Base-by-base conservation (phyloP, 2,797 vertebrate genomes). In the Microhierax caerulescens region DNA sequence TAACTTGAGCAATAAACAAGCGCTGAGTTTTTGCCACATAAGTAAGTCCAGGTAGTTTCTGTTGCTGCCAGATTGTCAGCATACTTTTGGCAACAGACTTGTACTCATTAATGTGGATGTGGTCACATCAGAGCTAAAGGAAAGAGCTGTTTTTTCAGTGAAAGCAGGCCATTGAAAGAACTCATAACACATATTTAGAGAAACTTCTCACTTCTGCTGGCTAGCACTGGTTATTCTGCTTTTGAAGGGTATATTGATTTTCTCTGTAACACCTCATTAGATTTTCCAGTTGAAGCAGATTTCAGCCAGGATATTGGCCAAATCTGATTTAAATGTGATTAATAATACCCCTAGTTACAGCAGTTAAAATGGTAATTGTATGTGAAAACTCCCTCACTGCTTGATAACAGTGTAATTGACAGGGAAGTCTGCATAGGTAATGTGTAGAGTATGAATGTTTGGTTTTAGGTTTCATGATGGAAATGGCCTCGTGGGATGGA, bases 401-500 rank as follows among this genome's bases (percentile, higher is more conserved):
- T 41, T 73, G 50, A 4, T 56, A n/a, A 10, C 1, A 6, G 23
- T 87, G 45, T 81, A 25, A 53, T 28, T 74, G 48, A 54, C 4
- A 5, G 37, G 20, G 50, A 60, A 43, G 25, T 4, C 11, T 69
- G n/a, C 60, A 7, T 4, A 37, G 25, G 11, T 73, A 17, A 63
- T 47, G 9, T n/a, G 32, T 76, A 34, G 25, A 23, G 5, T 50
- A 22, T 59, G 36, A 88, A 68, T 93, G 11, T 28, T 97, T 10
- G 5, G 28, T 92, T 96, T 36, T 90, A 99, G 99, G 99, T 85
- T 99, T 99, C 97, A 99, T 99, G 99, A 99, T 99, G 99, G 99
- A 99, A 98, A 99, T 99, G 99, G 99, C 99, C 47, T 99, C 99
- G 0, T 99, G 99, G 99, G 99, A 99, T 56, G 99, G 99, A 88